phyloP scores from a whole-genome alignment of 2,797 vertebrate genomes.

The Liasis olivaceus region DNA sequence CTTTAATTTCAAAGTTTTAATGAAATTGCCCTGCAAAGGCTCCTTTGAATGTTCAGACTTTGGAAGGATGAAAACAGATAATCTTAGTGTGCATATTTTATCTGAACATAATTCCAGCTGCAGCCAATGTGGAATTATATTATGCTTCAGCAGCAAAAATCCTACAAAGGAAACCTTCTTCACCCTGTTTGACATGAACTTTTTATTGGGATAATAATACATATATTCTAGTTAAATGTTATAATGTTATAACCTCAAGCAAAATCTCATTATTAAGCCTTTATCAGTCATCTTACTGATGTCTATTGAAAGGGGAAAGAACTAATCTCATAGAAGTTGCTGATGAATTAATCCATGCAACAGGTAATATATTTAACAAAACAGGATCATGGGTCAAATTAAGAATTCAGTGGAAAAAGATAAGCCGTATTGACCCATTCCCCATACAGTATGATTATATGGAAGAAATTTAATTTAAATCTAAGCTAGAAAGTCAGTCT shows the following conservation, averaged over 20 bases:
- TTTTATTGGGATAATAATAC: background rate
- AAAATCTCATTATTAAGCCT: slow-evolving; percentile 10
- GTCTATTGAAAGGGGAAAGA: background rate
- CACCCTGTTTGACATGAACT: background rate
- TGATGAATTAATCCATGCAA: background rate
- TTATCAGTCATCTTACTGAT: slow-evolving; percentile 8
- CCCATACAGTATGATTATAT: background rate
- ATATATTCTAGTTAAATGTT: background rate
- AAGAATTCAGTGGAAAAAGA: background rate
- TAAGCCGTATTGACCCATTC: background rate
- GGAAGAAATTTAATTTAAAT: background rate
- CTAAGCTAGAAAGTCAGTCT: background rate
- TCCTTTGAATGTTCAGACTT: background rate
- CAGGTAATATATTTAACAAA: background rate
- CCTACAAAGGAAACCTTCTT: background rate
- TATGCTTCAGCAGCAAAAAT: background rate
- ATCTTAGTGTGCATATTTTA: background rate
- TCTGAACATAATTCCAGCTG: background rate
- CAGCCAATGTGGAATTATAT: background rate
- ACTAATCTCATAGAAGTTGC: background rate
- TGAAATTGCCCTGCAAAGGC: background rate
- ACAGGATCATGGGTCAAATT: background rate
- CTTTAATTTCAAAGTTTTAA: background rate
- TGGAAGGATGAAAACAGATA: background rate
- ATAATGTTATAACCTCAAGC: background rate